Percentiles rank a stretch among this genome's conserved stretches.
Evolutionary conservation across 2,113 vertebrate genomes (phyloP).

Genomic region (Ondatra zibethicus): DNA sequence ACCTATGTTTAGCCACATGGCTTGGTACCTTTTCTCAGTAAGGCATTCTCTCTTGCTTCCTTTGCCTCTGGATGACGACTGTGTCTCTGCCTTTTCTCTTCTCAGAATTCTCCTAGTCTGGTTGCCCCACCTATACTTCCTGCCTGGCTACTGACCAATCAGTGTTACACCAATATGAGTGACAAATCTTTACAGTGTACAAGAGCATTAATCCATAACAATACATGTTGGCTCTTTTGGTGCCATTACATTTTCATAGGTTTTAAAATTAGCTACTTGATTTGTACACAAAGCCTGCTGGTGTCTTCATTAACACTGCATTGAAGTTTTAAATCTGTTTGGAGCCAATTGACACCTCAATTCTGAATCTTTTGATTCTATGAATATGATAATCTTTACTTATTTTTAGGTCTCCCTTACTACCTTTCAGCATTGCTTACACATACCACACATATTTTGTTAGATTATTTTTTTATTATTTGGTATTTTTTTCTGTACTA

Average conservation of each 20-base stretch:
- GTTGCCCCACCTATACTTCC: too few species aligned
- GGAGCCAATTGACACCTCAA: background rate
- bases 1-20: too few species aligned
- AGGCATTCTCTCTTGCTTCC: too few species aligned
- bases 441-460: background rate
- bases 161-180: too few species aligned
- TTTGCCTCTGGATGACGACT: too few species aligned
- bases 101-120: too few species aligned
- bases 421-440: constrained; percentile 17
- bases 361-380: background rate
- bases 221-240: constrained; percentile 28
- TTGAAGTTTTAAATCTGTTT: background rate
- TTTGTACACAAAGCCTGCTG: background rate
- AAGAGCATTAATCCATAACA: too few species aligned
- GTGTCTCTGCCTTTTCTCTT: too few species aligned
- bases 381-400: background rate
- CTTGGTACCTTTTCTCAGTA: too few species aligned
- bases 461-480: constrained; percentile 33
- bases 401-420: constrained; percentile 21
- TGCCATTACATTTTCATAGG: background rate
- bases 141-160: too few species aligned
- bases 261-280: constrained; percentile 20
- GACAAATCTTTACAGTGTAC: too few species aligned
- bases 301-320: background rate
- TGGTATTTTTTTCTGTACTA: constrained; percentile 21